Evolutionary conservation across 1,140 invertebrate species (phyloP), one percentile per base, ranked within the genome.

Genomic region (Pectinophora gossypiella): DNA sequence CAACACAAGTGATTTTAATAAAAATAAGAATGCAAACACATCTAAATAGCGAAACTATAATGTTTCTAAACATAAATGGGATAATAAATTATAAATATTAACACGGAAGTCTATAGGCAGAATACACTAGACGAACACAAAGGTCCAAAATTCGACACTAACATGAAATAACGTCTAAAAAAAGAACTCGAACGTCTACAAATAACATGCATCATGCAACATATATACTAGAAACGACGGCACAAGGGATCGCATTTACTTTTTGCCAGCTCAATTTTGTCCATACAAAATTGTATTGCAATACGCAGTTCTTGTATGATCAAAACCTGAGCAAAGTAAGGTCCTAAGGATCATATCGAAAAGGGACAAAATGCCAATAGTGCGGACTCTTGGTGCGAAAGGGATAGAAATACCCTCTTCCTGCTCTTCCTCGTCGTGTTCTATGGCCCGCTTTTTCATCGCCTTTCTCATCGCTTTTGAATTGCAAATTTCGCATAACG

Each of bases 401-500:
- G 54, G 60, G 59, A 63, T 66, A 59, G 50, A 62, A 74, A 76
- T 89, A 89, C 88, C 87, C 77, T 89, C 88, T 59, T 85, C 85
- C 64, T 73, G 80, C 64, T 89, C 89, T 59, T 91, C 91, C 38
- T 90, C 77, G 13, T 87, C 76, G 44, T 86, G 81, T 43, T 73
- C 87, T 64, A 77, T 90, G 62, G 89, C 88, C 63, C 89, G 89
- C 87, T 91, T 93, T 82, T 91, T 89, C 64, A 89, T 89, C 66
- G 88, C 89, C 89, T 92, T 93, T 82, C 91, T 90, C 74, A 89
- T 90, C 55, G 90, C 78, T 89, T 93, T 94, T 58, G 91, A 89
- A 89, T 91, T 92, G 90, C 94, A 95, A 78, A 94, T 89, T 87
- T 95, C 94, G 87, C 94, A 95, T 77, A 94, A 90, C 62, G 93